A percentile compares a stretch with the other conserved stretches of the same genome.
phyloP scores from a whole-genome alignment of 1,140 invertebrate species.

The Anastrepha ludens region DNA sequence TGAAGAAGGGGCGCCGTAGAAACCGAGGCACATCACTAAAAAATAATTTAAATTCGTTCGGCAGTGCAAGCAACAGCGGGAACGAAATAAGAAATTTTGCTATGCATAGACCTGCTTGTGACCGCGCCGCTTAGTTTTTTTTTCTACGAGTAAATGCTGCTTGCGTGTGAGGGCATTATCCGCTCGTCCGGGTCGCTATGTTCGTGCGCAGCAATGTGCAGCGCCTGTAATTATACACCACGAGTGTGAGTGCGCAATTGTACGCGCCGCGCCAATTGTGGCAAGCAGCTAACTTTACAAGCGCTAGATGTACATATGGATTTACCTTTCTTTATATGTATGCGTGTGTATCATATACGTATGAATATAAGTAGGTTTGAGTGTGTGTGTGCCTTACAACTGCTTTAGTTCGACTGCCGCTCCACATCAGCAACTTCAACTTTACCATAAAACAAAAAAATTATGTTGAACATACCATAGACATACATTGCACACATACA shows the following conservation, averaged over 20 bases:
- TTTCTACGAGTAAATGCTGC: background rate
- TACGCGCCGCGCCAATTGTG: background rate
- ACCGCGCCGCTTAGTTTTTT: background rate
- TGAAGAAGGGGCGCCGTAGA: background rate
- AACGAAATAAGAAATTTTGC: background rate
- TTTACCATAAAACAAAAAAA: too few species aligned
- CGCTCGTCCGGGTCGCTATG: background rate
- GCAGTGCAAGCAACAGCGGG: background rate
- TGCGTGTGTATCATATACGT: background rate
- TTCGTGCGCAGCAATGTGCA: background rate
- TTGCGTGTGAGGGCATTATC: constrained; percentile 4
- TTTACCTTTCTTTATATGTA: background rate
- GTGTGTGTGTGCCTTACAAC: too few species aligned
- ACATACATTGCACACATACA: too few species aligned
- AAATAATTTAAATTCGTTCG: too few species aligned
- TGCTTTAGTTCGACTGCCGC: too few species aligned
- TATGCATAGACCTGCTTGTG: background rate
- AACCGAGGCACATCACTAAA: background rate
- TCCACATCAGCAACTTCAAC: background rate
- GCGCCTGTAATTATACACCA: constrained; percentile 47
- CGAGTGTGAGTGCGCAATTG: background rate
- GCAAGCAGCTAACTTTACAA: background rate
- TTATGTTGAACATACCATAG: too few species aligned
- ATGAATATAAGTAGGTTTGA: background rate
- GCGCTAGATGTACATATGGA: background rate